A percentile compares a stretch with the other conserved stretches of the same genome.
These are phyloP conservation scores for Physocephala rufipes DNA, from an alignment of 2,888 invertebrate genomes.

Conservation along the genomic window DNA sequence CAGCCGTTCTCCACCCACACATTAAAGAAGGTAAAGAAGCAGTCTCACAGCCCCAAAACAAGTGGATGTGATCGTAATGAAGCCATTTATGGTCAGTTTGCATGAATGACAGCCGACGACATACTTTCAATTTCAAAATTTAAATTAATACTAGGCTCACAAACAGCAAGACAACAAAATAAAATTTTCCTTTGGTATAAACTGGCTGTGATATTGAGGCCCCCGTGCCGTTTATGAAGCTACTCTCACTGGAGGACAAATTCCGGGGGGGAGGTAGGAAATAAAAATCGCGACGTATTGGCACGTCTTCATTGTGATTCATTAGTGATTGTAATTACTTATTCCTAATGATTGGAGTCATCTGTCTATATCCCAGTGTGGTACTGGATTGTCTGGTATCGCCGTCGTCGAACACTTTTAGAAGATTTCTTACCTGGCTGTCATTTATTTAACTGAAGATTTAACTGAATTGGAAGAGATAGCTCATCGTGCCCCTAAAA, in stretches of 20 bases:
- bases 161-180: background rate
- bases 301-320: slow-evolving; percentile 23
- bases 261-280: background rate
- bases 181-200: background rate
- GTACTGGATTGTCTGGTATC: background rate
- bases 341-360: background rate
- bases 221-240: no score
- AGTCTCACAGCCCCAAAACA: background rate
- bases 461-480: no score
- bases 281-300: slow-evolving; percentile 18
- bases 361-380: background rate
- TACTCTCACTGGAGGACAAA: no score
- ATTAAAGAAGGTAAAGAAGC: no score
- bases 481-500: no score
- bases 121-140: slow-evolving; percentile 21
- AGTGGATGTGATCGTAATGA: slow-evolving; percentile 26
- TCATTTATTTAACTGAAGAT: no score
- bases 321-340: background rate
- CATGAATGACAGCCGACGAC: slow-evolving; percentile 16
- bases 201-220: background rate
- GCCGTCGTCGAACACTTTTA: no score
- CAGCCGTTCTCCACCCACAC: no score
- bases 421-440: no score
- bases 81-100: slow-evolving; percentile 34
- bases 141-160: background rate